Conservation (phyloP, 2,888 invertebrate species). For the Zygothrica quintamaculata region DNA sequence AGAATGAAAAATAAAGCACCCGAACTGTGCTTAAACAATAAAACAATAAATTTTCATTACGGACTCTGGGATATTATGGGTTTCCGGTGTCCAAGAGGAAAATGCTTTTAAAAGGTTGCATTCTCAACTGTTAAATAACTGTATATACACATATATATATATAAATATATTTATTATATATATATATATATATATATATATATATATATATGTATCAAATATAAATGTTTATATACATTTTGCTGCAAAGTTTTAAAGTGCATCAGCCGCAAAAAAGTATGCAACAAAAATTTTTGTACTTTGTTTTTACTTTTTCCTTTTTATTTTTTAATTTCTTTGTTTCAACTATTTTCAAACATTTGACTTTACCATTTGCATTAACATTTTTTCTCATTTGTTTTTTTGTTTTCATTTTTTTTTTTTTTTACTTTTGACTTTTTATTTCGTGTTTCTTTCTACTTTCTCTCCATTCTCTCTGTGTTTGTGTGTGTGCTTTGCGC, state of each 20-base stretch:
- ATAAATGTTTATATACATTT: constrained; percentile 19
- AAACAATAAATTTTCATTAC: constrained; percentile 81
- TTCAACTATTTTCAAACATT: constrained; percentile 47
- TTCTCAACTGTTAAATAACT: constrained; percentile 26
- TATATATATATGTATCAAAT: not conserved
- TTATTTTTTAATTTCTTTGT: constrained; percentile 15
- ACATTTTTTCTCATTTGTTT: constrained; percentile 36
- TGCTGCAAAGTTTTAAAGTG: constrained; percentile 49
- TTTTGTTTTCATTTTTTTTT: constrained; percentile 12
- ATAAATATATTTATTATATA: not conserved
- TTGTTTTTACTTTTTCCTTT: constrained; percentile 32
- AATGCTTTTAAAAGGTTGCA: constrained; percentile 49
- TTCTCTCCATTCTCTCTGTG: not conserved
- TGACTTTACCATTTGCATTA: constrained; percentile 70
- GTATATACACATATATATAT: constrained; percentile 34
- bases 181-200: constrained; percentile 2
- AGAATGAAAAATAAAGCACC: constrained; percentile 4
- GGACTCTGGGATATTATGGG: constrained; percentile 73
- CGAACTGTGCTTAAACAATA: constrained; percentile 69
- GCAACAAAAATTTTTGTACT: too few relatives aligned
- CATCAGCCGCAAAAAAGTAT: constrained; percentile 47
- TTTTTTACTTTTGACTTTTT: constrained; percentile 3
- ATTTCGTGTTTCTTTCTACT: constrained; percentile 9
- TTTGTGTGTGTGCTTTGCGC: constrained; percentile 51
- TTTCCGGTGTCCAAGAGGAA: constrained; percentile 66